A percentile compares a stretch with the other conserved stretches of the same genome.
Evolutionary conservation across 1,140 invertebrate species (phyloP).

Genomic region (Ceratosolen solmsi): DNA sequence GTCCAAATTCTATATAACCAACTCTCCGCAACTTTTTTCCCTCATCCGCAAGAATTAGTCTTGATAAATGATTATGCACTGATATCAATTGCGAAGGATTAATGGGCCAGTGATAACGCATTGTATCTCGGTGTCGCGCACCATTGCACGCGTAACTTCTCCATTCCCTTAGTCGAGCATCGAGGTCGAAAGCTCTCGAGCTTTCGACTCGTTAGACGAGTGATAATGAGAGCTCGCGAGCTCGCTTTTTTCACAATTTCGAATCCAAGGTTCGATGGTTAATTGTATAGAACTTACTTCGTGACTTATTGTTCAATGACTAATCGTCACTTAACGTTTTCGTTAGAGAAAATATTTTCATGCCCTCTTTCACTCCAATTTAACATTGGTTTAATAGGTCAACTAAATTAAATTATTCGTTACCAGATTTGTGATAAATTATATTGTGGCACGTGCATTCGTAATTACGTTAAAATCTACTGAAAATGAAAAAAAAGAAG

Average conservation of each 20-base stretch:
- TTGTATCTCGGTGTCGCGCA: slow-evolving; percentile 51
- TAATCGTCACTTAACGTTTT: no score
- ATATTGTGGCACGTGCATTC: no score
- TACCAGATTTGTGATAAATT: no score
- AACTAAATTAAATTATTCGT: no score
- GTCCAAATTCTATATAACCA: neutral
- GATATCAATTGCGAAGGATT: slow-evolving; percentile 42
- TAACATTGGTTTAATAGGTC: no score
- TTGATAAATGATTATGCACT: slow-evolving; percentile 38
- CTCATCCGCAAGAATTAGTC: slow-evolving; percentile 30
- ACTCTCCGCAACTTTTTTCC: neutral
- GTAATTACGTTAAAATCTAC: no score
- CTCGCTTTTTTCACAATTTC: slow-evolving; percentile 35
- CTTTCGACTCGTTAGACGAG: no score
- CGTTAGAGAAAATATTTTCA: no score
- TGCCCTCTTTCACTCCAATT: no score
- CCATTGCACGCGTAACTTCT: slow-evolving; percentile 46
- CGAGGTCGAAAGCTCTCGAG: slow-evolving; percentile 34
- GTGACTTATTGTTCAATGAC: slow-evolving; percentile 8
- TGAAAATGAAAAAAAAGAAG: no score
- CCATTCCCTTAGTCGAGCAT: neutral
- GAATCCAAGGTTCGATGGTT: slow-evolving; percentile 15
- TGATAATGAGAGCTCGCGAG: no score
- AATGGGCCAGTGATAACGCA: slow-evolving; percentile 56
- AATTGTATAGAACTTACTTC: neutral